phyloP scores from a whole-genome alignment of 2,797 vertebrate species.

The Parauchenoglanis ngamensis region DNA sequence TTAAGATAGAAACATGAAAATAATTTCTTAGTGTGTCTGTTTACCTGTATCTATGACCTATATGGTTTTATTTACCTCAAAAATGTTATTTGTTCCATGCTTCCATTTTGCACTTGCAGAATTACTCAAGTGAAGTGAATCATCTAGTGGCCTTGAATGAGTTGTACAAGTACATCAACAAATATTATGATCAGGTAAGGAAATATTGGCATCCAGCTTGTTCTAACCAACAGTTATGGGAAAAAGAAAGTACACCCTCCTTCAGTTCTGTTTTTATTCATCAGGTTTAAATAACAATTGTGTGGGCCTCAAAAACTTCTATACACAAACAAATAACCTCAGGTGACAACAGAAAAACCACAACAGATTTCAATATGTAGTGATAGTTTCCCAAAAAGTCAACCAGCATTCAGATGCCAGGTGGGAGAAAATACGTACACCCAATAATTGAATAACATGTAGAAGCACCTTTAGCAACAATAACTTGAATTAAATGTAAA shows the following conservation, averaged over 20 bases:
- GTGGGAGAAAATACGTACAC: not conserved
- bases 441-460: no score
- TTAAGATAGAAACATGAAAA: not conserved
- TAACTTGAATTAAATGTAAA: not conserved
- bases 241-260: not conserved
- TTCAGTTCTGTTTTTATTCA: not conserved
- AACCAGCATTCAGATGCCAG: not conserved
- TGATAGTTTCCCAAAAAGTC: not conserved
- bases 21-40: not conserved
- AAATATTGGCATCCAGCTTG: no score
- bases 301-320: not conserved
- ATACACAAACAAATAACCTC: not conserved
- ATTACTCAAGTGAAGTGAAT: constrained; percentile 94
- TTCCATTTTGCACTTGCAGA: constrained; percentile 72
- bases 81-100: not conserved
- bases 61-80: no score
- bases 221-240: not conserved
- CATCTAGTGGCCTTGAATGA: constrained; percentile 93
- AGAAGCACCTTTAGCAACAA: not conserved
- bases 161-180: constrained; percentile 99
- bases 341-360: no score
- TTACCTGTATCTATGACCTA: not conserved
- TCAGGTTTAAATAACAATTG: not conserved
- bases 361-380: not conserved
- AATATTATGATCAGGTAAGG: constrained; percentile 97